A percentile compares a stretch with the other conserved stretches of the same genome.
These are phyloP conservation scores for Mesembrinibis cayennensis DNA, from an alignment of 2,113 vertebrate species.

Conservation along the genomic window DNA sequence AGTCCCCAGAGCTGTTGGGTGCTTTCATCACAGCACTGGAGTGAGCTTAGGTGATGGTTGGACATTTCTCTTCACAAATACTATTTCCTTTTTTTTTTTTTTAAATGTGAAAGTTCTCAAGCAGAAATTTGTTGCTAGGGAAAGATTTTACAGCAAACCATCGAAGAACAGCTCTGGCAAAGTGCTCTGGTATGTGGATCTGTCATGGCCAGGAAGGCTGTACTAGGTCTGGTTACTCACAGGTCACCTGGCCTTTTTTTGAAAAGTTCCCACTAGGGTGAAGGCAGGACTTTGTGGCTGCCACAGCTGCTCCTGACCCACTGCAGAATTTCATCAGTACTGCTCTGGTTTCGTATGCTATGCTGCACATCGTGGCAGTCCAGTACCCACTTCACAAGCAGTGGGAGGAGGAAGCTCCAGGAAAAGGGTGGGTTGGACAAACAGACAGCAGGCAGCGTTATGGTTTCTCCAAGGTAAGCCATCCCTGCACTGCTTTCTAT, in stretches of 20 bases:
- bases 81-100: too few species aligned
- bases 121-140: neutral
- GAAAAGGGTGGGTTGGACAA: neutral
- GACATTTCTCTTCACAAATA: neutral
- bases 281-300: neutral
- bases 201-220: neutral
- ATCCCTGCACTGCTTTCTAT: neutral
- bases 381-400: neutral
- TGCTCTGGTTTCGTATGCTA: neutral
- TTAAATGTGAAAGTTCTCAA: neutral
- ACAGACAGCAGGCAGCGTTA: neutral
- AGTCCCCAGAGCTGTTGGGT: neutral
- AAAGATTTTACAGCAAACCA: neutral
- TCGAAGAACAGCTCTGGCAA: neutral
- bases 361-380: neutral
- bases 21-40: neutral
- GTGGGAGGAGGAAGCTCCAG: neutral
- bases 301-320: neutral
- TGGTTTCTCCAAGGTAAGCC: neutral
- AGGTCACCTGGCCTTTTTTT: neutral
- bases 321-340: neutral
- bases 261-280: neutral
- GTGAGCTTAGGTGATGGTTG: neutral
- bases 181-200: neutral
- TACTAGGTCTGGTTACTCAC: neutral